A percentile compares a stretch with the other conserved stretches of the same genome.
Evolutionary conservation across 1,140 invertebrate genomes (phyloP).

Genomic region (Cotesia glomerata): DNA sequence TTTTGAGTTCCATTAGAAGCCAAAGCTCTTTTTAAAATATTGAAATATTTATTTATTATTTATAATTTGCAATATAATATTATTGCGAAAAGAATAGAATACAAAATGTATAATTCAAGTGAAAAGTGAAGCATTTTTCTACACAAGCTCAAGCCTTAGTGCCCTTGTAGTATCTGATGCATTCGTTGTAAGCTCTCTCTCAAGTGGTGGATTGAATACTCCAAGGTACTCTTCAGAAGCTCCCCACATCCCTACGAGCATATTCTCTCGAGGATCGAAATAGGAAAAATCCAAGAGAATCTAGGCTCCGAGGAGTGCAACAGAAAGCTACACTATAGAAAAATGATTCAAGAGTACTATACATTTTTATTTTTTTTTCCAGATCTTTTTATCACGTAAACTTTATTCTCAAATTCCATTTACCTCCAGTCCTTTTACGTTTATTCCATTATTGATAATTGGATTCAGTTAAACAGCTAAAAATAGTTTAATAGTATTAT

Average conservation of each 20-base stretch:
- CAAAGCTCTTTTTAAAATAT: too few species aligned
- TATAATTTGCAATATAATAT: too few species aligned
- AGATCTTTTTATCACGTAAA: too few species aligned
- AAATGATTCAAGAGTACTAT: not conserved
- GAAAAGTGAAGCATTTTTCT: not conserved
- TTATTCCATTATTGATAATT: too few species aligned
- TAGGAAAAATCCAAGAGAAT: not conserved
- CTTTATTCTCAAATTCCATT: too few species aligned
- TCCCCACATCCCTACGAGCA: slow-evolving; percentile 22
- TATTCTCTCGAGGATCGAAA: slow-evolving; percentile 22
- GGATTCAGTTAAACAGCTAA: too few species aligned
- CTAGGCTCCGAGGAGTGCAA: not conserved
- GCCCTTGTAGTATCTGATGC: slow-evolving; percentile 10
- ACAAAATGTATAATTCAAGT: not conserved
- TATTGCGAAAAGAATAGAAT: too few species aligned
- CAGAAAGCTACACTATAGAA: not conserved
- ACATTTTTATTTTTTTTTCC: not conserved
- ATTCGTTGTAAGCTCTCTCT: slow-evolving; percentile 27
- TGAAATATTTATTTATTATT: too few species aligned
- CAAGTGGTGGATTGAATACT: slow-evolving; percentile 29
- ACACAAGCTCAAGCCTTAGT: not conserved
- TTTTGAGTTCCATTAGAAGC: too few species aligned
- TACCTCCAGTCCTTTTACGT: too few species aligned
- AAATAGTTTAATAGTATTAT: too few species aligned
- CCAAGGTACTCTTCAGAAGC: slow-evolving; percentile 22